Evolutionary conservation across 2,113 vertebrate species (phyloP).

Genomic region (Brachirus orientalis): DNA sequence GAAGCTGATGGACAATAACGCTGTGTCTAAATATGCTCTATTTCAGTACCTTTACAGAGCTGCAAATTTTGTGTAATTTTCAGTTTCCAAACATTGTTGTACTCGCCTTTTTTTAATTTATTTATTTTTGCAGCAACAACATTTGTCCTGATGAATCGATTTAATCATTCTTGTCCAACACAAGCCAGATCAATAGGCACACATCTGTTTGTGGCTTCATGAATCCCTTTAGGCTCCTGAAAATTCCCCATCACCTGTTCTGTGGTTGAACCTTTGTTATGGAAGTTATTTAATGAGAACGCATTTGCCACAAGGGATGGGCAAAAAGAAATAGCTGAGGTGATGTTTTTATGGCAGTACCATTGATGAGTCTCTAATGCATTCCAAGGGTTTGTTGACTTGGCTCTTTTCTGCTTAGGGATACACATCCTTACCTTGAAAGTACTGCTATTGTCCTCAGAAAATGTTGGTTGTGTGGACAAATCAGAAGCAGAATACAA

Average conservation of each 20-base stretch:
- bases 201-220: constrained; percentile 8
- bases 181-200: constrained; percentile 33
- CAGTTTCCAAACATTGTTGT: too few relatives aligned
- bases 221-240: constrained; percentile 22
- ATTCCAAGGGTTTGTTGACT: constrained; percentile 75
- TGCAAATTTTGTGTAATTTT: neutral
- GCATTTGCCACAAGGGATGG: constrained; percentile 69
- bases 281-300: constrained; percentile 76
- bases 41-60: constrained; percentile 2
- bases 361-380: constrained; percentile 76
- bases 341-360: constrained; percentile 70
- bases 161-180: constrained; percentile 9
- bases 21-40: constrained; percentile 28
- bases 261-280: constrained; percentile 50
- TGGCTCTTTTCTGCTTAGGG: constrained; percentile 69
- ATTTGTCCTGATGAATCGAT: neutral
- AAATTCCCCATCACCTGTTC: constrained; percentile 45
- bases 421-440: constrained; percentile 71
- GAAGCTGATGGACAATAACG: constrained; percentile 25
- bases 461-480: constrained; percentile 30
- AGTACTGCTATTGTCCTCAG: constrained; percentile 58
- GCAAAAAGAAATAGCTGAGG: constrained; percentile 77
- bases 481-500: constrained; percentile 34
- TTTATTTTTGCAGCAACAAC: too few relatives aligned
- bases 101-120: too few relatives aligned